Conservation (phyloP, 2,888 invertebrate genomes). For the Ecdyonurus torrentis region DNA sequence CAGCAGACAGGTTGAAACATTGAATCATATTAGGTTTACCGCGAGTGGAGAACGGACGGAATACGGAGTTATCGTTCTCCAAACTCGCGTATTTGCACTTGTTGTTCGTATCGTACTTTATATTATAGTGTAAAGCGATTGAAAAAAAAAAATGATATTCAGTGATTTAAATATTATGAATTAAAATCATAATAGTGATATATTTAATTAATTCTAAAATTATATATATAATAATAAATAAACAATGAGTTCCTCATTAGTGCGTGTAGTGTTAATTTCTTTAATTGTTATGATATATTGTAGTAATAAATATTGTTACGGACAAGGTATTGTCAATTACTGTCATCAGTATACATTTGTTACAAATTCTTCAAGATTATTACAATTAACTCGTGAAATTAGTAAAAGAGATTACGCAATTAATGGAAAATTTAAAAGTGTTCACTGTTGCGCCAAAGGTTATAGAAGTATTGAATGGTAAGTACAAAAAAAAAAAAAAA, state of each 20-base stretch:
- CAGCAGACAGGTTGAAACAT: not conserved
- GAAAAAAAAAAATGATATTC: too few species aligned
- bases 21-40: not conserved
- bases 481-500: too few species aligned
- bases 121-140: too few species aligned
- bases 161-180: too few species aligned
- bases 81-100: too few species aligned
- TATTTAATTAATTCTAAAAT: too few species aligned
- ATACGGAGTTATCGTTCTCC: too few species aligned
- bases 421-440: conserved; percentile 50
- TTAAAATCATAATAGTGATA: too few species aligned
- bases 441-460: conserved; percentile 60
- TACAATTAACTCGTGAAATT: conserved; percentile 59
- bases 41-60: not conserved
- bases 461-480: conserved; percentile 67
- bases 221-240: too few species aligned
- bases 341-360: conserved; percentile 41
- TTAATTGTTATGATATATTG: not conserved
- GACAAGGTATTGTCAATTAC: conserved; percentile 30
- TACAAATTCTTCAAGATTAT: conserved; percentile 26
- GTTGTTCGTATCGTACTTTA: too few species aligned
- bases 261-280: too few species aligned
- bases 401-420: conserved; percentile 49
- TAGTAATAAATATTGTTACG: not conserved
- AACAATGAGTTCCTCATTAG: too few species aligned